Evolutionary conservation across 2,113 vertebrate species (phyloP), one percentile per base, ranked within the genome.

Genomic region (Oncorhynchus gorbuscha): DNA sequence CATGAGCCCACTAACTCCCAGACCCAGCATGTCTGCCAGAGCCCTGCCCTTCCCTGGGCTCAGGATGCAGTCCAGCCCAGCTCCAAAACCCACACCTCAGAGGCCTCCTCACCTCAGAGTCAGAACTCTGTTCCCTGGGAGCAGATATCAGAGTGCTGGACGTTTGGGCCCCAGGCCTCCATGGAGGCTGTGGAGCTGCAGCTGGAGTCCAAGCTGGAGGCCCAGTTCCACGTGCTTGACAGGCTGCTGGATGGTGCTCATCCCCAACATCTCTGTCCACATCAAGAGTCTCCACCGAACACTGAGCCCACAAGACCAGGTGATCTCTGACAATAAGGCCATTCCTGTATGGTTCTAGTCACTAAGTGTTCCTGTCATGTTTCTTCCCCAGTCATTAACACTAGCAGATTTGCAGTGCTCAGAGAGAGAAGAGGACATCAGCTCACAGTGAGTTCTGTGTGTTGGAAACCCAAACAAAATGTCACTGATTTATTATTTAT

Each of bases 171-270:
- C 2, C 77, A 79, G 5, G 76, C 78, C 8, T 77, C 74, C 18
- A 28, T 76, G 24, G 86, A 79, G 74, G 81, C 85, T 2, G 24
- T 88, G 64, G 80, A 67, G 67, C 75, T 87, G 49, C 92, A 89
- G 91, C 77, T 95, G 35, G 82, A 93, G 64, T 24, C 90, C 30
- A 84, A 88, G 48, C 59, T 97, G 18, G 86, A 86, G 11, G 85
- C 69, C 39, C 90, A 82, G 48, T 94, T 94, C 75, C 92, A 86
- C 67, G 78, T 39, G 69, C 85, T 95, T 65, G 90, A 91, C 71
- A 92, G 94, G 80, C 85, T 99, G 72, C 88, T 99, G 98, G 97
- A 96, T 98, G 96, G 88, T 97, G 24, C 94, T 13, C 24, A 3
- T 30, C 26, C 24, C 13, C 24, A 24, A 66, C 64, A 26, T 66